Evolutionary conservation across 2,888 invertebrate genomes (phyloP).

Genomic region (Tineola bisselliella): DNA sequence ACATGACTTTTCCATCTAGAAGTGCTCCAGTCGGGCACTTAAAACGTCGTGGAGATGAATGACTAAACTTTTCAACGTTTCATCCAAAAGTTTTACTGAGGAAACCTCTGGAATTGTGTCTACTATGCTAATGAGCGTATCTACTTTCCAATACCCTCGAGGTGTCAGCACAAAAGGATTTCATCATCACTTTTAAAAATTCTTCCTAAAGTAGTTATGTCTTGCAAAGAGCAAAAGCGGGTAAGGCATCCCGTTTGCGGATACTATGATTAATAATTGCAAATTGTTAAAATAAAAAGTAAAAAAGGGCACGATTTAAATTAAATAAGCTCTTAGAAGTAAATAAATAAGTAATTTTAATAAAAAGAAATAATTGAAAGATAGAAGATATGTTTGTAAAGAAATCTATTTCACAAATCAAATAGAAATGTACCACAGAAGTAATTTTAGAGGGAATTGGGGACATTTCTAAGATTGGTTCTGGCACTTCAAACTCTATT

Average conservation of each 20-base stretch:
- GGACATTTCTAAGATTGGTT: background rate
- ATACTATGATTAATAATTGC: too few species aligned
- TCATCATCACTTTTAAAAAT: slow-evolving; percentile 1
- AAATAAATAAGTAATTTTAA: too few species aligned
- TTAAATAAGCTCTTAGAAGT: too few species aligned
- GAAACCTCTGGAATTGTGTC: slow-evolving; percentile 22
- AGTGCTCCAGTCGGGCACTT: slow-evolving; percentile 40
- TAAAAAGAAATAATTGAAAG: too few species aligned
- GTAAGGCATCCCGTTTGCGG: too few species aligned
- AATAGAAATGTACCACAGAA: background rate
- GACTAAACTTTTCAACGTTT: slow-evolving; percentile 28
- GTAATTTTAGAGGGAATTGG: background rate
- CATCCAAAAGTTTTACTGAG: slow-evolving; percentile 31
- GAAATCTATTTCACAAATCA: background rate
- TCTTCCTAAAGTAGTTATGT: background rate
- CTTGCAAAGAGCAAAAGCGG: too few species aligned
- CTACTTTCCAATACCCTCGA: slow-evolving; percentile 10
- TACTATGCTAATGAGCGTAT: slow-evolving; percentile 12
- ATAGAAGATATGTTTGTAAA: background rate
- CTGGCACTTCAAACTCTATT: slow-evolving; percentile 6
- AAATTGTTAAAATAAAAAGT: too few species aligned
- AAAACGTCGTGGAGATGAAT: slow-evolving; percentile 49
- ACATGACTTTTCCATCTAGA: slow-evolving; percentile 35
- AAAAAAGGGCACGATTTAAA: too few species aligned
- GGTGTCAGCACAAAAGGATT: background rate